phyloP scores from a whole-genome alignment of 2,113 vertebrate species.

The Sorex fumeus region DNA sequence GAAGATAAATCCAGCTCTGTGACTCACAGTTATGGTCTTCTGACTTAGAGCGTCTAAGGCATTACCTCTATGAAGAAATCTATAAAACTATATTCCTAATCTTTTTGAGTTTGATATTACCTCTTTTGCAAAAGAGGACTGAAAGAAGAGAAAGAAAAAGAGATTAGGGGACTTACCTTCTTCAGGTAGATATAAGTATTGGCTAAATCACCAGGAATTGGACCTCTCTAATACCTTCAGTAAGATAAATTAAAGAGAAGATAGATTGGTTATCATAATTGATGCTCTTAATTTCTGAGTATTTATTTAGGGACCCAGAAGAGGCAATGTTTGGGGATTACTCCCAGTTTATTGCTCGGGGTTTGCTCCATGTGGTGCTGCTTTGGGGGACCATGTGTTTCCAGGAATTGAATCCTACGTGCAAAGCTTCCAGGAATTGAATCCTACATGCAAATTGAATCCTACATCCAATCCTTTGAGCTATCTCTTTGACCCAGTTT shows the following conservation, averaged over 20 bases:
- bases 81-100: background rate
- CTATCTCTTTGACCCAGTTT: too few species aligned
- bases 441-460: too few species aligned
- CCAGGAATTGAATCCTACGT: too few species aligned
- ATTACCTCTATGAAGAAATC: background rate
- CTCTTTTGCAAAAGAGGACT: background rate
- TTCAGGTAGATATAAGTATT: background rate
- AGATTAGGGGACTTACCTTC: too few species aligned
- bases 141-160: too few species aligned
- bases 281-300: background rate
- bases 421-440: too few species aligned
- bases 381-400: too few species aligned
- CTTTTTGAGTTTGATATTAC: background rate
- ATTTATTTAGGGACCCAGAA: background rate
- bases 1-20: background rate
- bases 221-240: background rate
- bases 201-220: background rate
- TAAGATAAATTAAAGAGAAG: slow-evolving; percentile 10
- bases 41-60: background rate
- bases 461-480: too few species aligned
- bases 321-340: too few species aligned
- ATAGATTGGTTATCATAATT: background rate
- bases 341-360: too few species aligned
- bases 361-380: too few species aligned
- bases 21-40: background rate